These are phyloP conservation scores for Amblyjoppa fuscipennis DNA, from an alignment of 2,888 invertebrate species.

Conservation along the genomic window DNA sequence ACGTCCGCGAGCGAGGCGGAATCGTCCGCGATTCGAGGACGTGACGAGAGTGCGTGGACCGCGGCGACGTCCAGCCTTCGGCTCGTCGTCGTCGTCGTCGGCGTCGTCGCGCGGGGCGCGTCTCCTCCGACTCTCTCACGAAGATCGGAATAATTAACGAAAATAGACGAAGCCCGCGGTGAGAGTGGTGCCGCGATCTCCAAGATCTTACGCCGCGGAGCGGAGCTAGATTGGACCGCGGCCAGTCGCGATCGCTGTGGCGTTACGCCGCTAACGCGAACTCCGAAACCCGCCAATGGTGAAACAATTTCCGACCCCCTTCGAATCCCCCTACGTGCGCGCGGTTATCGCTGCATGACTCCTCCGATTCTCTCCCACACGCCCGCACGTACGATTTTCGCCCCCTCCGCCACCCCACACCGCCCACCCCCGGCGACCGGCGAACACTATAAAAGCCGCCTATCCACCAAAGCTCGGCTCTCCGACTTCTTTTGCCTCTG, in stretches of 20 bases:
- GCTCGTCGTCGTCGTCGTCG: neutral
- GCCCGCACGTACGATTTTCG: neutral
- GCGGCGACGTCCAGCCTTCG: neutral
- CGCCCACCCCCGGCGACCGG: neutral
- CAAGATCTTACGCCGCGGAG: neutral
- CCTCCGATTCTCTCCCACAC: neutral
- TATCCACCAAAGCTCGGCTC: conserved; percentile 3
- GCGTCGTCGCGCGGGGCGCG: neutral
- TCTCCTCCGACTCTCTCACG: conserved; percentile 58
- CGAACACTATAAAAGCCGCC: conserved; percentile 4
- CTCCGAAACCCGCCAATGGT: conserved; percentile 17
- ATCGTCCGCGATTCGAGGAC: too few relatives aligned
- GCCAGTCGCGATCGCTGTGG: conserved; percentile 51
- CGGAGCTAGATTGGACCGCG: conserved; percentile 56
- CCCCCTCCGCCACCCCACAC: neutral
- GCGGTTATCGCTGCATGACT: conserved; percentile 1
- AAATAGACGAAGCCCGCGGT: conserved; percentile 76
- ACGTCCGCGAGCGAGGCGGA: too few relatives aligned
- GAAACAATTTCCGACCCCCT: conserved; percentile 18
- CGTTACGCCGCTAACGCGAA: neutral
- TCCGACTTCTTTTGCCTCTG: neutral
- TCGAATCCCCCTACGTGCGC: neutral
- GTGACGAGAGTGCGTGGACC: too few relatives aligned
- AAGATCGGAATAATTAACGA: conserved; percentile 76
- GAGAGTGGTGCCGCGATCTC: neutral